Evolutionary conservation across 37 sponge, comb jelly and placozoan species (phyloP), one percentile per base, ranked within the genome.

Genomic region (Petrosia ficiformis): DNA sequence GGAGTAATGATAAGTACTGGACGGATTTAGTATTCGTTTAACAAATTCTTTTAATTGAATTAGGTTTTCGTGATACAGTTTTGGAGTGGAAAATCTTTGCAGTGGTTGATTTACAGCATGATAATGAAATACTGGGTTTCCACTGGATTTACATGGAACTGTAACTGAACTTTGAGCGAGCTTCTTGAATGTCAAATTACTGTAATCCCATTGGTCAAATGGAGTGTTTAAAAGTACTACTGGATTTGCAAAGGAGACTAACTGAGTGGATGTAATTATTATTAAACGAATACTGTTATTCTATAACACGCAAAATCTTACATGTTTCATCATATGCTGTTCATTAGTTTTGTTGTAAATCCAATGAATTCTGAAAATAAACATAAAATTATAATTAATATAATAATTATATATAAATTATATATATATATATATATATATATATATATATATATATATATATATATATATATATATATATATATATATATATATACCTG

Each of bases 41-140:
- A 86, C 68, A 65, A 80, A 86, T 3, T 67, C 32, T 57, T 60
- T 41, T 1, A 38, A 41, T 30, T 80, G 34, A 63, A 76, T 60
- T 26, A 69, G 60, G 1, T 64, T 28, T 32, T 80, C 81, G 0
- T 71, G 48, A 33, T 42, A 86, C n/a, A 42, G 44, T 34, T 71
- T 72, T 31, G 44, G 43, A 6, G n/a, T 32, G 21, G 1, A 65
- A 1, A 67, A 58, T 6, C 29, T 4, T 0, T 65, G 28, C 3
- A 86, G 41, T 29, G 81, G 81, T 42, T 80, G 80, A 28, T 72
- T 58, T 26, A 57, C 33, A 30, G 81, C 80, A 86, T 64, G 68
- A 37, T 86, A 86, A 29, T 32, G 74, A 57, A 86, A 80, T 21
- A 86, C 41, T 32, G 67, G 63, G 25, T 75, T 29, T 8, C 29